phyloP scores from a whole-genome alignment of 2,113 vertebrate genomes.

The Hypocryptadius cinnamomeus region DNA sequence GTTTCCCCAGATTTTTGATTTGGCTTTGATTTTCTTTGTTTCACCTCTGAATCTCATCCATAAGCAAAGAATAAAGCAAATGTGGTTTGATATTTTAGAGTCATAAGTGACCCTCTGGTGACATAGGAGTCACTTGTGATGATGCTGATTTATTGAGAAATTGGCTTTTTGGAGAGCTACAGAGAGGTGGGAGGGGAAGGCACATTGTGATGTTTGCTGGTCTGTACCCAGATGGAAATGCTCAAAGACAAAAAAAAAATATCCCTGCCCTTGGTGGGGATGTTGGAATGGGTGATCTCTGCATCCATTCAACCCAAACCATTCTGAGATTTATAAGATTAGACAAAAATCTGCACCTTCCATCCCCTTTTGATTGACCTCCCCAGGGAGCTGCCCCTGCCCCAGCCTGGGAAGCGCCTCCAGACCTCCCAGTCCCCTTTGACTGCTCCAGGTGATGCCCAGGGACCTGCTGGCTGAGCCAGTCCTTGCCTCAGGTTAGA shows the following conservation, averaged over 20 bases:
- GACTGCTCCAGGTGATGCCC: rapidly evolving
- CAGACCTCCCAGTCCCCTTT: rapidly evolving
- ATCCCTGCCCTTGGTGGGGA: not conserved
- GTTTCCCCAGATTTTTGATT: not conserved
- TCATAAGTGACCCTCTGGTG: not conserved
- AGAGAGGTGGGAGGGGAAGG: not conserved
- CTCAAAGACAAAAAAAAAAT: not conserved
- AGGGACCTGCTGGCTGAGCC: not conserved
- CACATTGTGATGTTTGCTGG: rapidly evolving
- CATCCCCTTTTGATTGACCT: not conserved
- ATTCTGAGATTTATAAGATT: not conserved
- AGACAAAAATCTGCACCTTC: not conserved
- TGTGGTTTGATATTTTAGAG: not conserved
- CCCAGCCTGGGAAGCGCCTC: not conserved
- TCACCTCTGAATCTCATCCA: not conserved
- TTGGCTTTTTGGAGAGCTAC: not conserved
- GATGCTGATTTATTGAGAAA: not conserved
- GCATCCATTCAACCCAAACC: not conserved
- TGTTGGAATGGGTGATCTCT: not conserved
- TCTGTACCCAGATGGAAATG: not conserved
- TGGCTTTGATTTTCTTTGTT: not conserved
- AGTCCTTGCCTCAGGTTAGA: not conserved
- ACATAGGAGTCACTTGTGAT: rapidly evolving
- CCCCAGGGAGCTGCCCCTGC: not conserved
- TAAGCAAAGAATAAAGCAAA: not conserved